Conservation (phyloP, 1,140 invertebrate genomes). For the Psix sp. region DNA sequence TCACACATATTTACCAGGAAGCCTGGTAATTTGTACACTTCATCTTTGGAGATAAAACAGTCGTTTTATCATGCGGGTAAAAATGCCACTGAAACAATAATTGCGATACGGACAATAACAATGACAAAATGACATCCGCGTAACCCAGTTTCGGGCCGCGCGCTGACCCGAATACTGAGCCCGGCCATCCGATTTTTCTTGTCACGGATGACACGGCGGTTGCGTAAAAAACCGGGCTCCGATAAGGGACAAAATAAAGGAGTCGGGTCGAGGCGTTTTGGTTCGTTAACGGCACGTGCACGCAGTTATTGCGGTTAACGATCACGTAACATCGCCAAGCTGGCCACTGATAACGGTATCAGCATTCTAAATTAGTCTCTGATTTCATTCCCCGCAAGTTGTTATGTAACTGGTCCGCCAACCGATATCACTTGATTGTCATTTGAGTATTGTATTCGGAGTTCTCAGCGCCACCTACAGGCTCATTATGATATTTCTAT, state of each 20-base stretch:
- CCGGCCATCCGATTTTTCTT: neutral
- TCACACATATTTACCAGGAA: slow-evolving; percentile 35
- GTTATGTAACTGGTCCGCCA: slow-evolving; percentile 28
- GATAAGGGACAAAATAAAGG: slow-evolving; percentile 26
- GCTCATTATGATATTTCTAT: neutral
- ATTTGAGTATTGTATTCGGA: neutral
- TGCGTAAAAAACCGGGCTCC: slow-evolving; percentile 10
- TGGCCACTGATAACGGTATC: slow-evolving; percentile 70
- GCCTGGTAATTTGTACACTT: slow-evolving; percentile 23
- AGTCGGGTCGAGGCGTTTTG: slow-evolving; percentile 3
- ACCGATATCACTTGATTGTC: slow-evolving; percentile 28
- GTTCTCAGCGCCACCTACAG: neutral
- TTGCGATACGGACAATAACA: slow-evolving; percentile 17
- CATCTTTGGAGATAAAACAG: slow-evolving; percentile 34
- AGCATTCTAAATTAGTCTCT: slow-evolving; percentile 66
- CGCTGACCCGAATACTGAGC: slow-evolving; percentile 9
- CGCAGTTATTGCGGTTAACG: slow-evolving; percentile 62
- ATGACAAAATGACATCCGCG: slow-evolving; percentile 5
- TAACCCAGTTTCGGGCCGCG: slow-evolving; percentile 15
- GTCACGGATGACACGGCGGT: slow-evolving; percentile 1
- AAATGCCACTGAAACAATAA: slow-evolving; percentile 2
- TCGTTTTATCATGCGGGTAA: slow-evolving; percentile 14
- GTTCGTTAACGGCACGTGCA: slow-evolving; percentile 56
- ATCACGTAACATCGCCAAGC: slow-evolving; percentile 60
- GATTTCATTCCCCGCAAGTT: slow-evolving; percentile 58